phyloP scores from a whole-genome alignment of 2,888 invertebrate species.

The Rhyacophila evoluta region DNA sequence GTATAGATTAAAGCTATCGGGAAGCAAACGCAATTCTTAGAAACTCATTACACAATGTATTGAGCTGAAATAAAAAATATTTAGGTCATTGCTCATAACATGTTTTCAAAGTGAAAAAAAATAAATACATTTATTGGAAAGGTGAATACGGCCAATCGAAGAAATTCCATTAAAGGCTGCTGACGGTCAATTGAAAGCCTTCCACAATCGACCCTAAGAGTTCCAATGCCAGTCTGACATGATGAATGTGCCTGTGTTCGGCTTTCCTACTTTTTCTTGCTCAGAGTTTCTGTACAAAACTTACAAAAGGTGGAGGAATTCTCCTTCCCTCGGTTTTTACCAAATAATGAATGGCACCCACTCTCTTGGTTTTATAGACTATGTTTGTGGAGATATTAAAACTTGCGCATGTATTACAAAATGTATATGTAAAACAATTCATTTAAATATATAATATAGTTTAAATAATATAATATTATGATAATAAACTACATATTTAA shows the following conservation, averaged over 20 bases:
- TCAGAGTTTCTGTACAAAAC: constrained; percentile 15
- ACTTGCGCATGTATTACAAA: too few species aligned
- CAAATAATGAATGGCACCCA: not conserved
- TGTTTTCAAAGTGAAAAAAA: not conserved
- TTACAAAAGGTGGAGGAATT: not conserved
- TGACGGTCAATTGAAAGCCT: constrained; percentile 45
- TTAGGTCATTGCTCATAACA: not conserved
- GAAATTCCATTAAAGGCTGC: constrained; percentile 40
- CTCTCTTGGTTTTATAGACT: not conserved
- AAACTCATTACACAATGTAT: not conserved
- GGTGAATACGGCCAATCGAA: constrained; percentile 41
- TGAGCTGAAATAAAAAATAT: not conserved
- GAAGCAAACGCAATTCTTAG: too few species aligned
- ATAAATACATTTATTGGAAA: not conserved
- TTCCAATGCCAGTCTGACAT: constrained; percentile 25
- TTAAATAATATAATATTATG: too few species aligned
- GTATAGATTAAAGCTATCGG: too few species aligned
- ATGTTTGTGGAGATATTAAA: not conserved
- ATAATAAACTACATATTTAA: too few species aligned
- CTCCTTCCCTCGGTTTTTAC: not conserved
- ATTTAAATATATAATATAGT: too few species aligned
- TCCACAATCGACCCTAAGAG: constrained; percentile 21
- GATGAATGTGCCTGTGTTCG: constrained; percentile 23
- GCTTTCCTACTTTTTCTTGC: constrained; percentile 2
- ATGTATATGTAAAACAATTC: too few species aligned